Base-by-base conservation (phyloP, 2,797 vertebrate genomes). In the Austrolebias charrua region DNA sequence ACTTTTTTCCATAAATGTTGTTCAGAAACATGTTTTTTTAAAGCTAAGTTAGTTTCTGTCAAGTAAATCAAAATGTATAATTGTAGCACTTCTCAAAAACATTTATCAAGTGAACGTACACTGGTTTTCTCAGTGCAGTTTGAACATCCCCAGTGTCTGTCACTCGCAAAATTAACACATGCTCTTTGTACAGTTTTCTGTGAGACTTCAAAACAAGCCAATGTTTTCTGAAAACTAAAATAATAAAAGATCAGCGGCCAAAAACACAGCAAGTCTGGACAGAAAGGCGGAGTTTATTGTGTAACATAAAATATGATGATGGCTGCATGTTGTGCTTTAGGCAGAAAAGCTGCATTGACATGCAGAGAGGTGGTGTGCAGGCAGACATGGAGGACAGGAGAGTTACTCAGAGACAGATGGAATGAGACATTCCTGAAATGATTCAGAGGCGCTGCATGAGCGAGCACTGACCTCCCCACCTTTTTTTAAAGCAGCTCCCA, bases 371-470 rank as follows among this genome's bases (percentile, higher is more conserved):
- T 19, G 35, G 33, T 46, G 31, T 54, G 69, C 64, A 50, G 20
- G 47, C 49, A 43, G 62, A 48, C n/a, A 55, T 57, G 55, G 42
- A 49, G 31, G 40, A 63, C 10, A 33, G 63, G 53, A 71, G 33
- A 58, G 38, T 44, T 64, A 54, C 68, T 75, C 61, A 49, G 64
- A 78, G 60, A 79, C 65, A 66, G 69, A 83, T 63, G 77, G 66
- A 75, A 71, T 59, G 60, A 79, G 68, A 76, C 79, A 75, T 80
- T 69, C 63, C 75, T 70, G 46, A 69, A 81, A 75, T 42, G 64
- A 69, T 78, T 81, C 53, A 42, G 51, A 84, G 35, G 66, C 55
- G 4, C 7, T 4, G n/a, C 50, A 55, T 52, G 66, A 68, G 63
- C 5, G 16, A 75, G 58, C 66, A 50, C 45, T 59, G 40, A 24